Evolutionary conservation across 2,113 vertebrate genomes (phyloP).

Genomic region (Melanerpes aurifrons): DNA sequence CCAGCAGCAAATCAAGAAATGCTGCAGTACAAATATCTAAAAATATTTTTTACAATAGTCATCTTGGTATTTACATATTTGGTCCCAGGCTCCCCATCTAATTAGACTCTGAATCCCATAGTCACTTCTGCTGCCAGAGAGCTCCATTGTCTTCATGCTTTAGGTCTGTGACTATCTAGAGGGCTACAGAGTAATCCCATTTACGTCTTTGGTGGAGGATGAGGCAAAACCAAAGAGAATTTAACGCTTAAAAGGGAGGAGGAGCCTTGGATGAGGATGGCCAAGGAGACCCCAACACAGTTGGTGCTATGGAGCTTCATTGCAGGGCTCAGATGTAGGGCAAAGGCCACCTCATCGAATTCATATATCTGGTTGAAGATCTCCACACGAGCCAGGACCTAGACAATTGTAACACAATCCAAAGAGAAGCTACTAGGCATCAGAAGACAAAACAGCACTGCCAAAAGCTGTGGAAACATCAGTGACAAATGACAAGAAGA

Average conservation of each 20-base stretch:
- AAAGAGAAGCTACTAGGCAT: not conserved
- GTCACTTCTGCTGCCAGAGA: not conserved
- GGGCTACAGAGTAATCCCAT: not conserved
- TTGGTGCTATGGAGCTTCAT: not conserved
- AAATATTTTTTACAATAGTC: conserved; percentile 32
- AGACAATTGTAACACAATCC: not conserved
- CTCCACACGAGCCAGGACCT: not conserved
- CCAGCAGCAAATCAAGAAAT: conserved; percentile 54
- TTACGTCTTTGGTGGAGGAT: not conserved
- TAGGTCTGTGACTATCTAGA: not conserved
- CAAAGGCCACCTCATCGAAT: not conserved
- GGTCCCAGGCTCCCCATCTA: conserved; percentile 52
- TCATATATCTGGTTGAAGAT: not conserved
- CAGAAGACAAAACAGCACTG: not conserved
- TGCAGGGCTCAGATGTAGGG: not conserved
- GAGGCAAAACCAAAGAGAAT: not conserved
- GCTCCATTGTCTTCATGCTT: not conserved
- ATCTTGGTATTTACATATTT: conserved; percentile 52
- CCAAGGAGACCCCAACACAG: not conserved
- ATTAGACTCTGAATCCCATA: conserved; percentile 32
- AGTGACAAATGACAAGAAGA: not conserved
- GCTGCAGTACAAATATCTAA: conserved; percentile 31
- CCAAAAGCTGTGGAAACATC: not conserved
- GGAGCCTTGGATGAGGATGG: not conserved
- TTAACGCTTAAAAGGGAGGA: not conserved